Percentiles rank a stretch among this genome's conserved stretches.
phyloP scores from a whole-genome alignment of 1,140 invertebrate genomes.

The Hypsibius dujardini region DNA sequence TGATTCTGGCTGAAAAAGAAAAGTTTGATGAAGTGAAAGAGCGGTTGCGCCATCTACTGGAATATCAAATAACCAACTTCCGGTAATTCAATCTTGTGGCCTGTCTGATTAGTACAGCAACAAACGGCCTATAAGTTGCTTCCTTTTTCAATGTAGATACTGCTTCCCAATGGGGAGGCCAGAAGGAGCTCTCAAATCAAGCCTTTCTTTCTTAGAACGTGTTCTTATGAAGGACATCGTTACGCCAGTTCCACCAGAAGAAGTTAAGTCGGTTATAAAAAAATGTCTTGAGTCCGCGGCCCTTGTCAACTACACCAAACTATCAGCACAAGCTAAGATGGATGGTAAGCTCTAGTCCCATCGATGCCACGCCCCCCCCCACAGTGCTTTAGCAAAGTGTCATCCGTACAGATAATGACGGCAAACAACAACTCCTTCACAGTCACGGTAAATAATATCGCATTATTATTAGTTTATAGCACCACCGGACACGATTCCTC shows the following conservation, averaged over 20 bases:
- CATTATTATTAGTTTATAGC: no score
- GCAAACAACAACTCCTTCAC: no score
- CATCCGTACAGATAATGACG: no score
- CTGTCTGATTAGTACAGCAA: constrained; percentile 20
- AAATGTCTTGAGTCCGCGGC: constrained; percentile 75
- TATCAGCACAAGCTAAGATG: constrained; percentile 90
- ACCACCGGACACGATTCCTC: no score
- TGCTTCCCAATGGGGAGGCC: constrained; percentile 96
- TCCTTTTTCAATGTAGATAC: constrained; percentile 44
- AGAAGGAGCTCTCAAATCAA: constrained; percentile 88
- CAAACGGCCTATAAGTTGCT: no score
- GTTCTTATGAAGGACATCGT: constrained; percentile 96
- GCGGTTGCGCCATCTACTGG: constrained; percentile 67
- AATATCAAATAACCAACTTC: constrained; percentile 97
- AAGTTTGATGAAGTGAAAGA: constrained; percentile 96
- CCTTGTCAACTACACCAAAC: constrained; percentile 82
- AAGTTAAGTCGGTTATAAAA: constrained; percentile 87
- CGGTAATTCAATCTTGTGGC: constrained; percentile 41
- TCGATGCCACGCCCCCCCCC: no score
- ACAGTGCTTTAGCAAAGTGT: no score
- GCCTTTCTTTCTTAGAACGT: constrained; percentile 82
- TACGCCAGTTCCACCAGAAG: constrained; percentile 86
- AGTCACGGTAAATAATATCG: no score
- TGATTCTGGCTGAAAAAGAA: constrained; percentile 90
- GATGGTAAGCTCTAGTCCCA: no score